Evolutionary conservation across 2,888 invertebrate species (phyloP).

Genomic region (Caenorhabditis zanzibari): DNA sequence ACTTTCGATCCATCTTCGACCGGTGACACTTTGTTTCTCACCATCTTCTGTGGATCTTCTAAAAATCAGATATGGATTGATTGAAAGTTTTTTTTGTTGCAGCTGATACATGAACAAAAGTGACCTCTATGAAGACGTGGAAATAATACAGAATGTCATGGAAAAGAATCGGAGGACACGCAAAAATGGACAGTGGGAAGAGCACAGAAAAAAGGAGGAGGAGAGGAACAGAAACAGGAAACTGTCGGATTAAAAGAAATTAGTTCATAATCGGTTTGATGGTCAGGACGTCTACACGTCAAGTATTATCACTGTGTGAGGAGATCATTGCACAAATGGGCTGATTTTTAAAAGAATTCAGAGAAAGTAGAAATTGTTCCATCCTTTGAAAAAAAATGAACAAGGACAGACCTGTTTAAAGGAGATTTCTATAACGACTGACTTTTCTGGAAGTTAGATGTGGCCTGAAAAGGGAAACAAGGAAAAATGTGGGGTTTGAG

Average conservation of each 20-base stretch:
- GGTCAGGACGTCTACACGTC: slow-evolving; percentile 31
- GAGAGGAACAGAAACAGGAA: slow-evolving; percentile 50
- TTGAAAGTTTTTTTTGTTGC: background rate
- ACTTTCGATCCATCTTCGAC: slow-evolving; percentile 43
- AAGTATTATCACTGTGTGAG: slow-evolving; percentile 26
- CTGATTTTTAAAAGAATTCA: slow-evolving; percentile 31
- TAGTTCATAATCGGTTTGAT: slow-evolving; percentile 45
- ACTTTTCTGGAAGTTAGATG: background rate
- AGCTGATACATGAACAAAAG: background rate
- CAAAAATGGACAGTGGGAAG: slow-evolving; percentile 12
- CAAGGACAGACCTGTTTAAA: too few species aligned
- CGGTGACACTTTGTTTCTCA: slow-evolving; percentile 54
- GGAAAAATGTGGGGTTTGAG: background rate
- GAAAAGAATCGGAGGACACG: slow-evolving; percentile 36
- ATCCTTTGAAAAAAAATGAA: background rate
- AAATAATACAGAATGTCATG: background rate
- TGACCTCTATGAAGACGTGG: slow-evolving; percentile 16
- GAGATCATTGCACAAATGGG: slow-evolving; percentile 18
- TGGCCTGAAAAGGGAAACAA: background rate
- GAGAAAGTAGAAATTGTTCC: background rate
- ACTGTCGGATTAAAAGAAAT: slow-evolving; percentile 31
- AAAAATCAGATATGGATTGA: background rate
- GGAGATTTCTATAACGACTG: too few species aligned
- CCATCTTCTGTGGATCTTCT: slow-evolving; percentile 33
- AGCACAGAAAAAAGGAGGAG: slow-evolving; percentile 1